phyloP scores from a whole-genome alignment of 1,140 invertebrate genomes.

The Dreissena rostriformis region DNA sequence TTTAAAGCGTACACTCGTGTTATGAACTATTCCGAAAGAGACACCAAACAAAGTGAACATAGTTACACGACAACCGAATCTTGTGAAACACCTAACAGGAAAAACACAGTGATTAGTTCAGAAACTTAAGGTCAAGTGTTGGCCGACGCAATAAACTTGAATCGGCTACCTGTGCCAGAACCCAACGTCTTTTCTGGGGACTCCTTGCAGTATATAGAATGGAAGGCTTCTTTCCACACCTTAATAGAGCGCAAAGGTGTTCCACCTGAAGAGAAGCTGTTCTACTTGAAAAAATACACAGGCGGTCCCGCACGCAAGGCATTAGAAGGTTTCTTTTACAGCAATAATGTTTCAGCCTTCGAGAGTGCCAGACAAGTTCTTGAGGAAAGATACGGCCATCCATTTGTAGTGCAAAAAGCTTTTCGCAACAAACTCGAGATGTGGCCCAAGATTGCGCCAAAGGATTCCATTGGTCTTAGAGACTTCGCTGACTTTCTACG shows the following conservation, averaged over 20 bases:
- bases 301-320: constrained; percentile 46
- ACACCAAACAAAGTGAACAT: no score
- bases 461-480: constrained; percentile 26
- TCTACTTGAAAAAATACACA: constrained; percentile 74
- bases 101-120: no score
- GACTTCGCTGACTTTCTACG: constrained; percentile 49
- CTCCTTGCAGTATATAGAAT: constrained; percentile 51
- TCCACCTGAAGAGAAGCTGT: constrained; percentile 85
- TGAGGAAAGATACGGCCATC: constrained; percentile 52
- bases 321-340: constrained; percentile 57
- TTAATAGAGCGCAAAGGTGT: constrained; percentile 93
- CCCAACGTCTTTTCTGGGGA: constrained; percentile 59
- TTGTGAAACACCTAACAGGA: no score
- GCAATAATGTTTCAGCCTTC: constrained; percentile 27
- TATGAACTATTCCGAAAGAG: no score
- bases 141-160: constrained; percentile 41
- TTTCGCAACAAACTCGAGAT: constrained; percentile 51
- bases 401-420: constrained; percentile 53
- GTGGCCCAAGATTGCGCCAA: constrained; percentile 49
- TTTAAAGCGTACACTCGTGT: no score
- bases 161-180: constrained; percentile 59
- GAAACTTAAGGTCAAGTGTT: constrained; percentile 22
- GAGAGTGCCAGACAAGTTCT: constrained; percentile 38
- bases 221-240: constrained; percentile 87
- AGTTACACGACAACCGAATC: no score